These are phyloP conservation scores for Brachyistius frenatus DNA, from an alignment of 2,113 vertebrate genomes.

Conservation along the genomic window DNA sequence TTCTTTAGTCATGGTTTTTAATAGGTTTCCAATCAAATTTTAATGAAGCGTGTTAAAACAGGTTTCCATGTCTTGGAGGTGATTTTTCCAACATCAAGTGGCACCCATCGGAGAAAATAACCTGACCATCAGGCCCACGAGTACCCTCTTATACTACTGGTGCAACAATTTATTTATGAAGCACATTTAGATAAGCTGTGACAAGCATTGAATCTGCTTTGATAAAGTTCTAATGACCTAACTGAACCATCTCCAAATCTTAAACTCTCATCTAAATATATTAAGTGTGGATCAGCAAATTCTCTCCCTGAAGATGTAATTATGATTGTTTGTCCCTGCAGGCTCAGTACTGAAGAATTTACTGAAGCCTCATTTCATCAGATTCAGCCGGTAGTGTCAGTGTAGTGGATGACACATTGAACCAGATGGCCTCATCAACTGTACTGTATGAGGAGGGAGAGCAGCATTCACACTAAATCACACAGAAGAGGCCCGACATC, in stretches of 20 bases:
- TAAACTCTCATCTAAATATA: not conserved
- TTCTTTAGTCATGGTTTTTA: no score
- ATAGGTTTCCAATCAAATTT: no score
- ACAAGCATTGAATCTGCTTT: not conserved
- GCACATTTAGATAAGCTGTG: not conserved
- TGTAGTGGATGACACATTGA: conserved; percentile 19
- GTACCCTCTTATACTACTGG: not conserved
- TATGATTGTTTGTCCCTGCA: not conserved
- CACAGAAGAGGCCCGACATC: conserved; percentile 9
- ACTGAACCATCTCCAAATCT: not conserved
- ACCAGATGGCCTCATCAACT: conserved; percentile 20
- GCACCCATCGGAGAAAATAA: not conserved
- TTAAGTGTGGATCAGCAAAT: not conserved
- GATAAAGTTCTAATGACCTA: no score
- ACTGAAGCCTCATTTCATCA: not conserved
- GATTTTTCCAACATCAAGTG: no score
- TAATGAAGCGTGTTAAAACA: no score
- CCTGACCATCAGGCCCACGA: not conserved
- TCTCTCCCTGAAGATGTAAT: not conserved
- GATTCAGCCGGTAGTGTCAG: not conserved
- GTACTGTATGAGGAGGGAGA: not conserved
- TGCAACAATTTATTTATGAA: not conserved
- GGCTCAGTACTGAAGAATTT: conserved; percentile 6
- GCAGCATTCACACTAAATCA: conserved; percentile 19
- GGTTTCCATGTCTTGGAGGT: no score